Conservation (phyloP, 2,113 vertebrate species). For the Aix galericulata region DNA sequence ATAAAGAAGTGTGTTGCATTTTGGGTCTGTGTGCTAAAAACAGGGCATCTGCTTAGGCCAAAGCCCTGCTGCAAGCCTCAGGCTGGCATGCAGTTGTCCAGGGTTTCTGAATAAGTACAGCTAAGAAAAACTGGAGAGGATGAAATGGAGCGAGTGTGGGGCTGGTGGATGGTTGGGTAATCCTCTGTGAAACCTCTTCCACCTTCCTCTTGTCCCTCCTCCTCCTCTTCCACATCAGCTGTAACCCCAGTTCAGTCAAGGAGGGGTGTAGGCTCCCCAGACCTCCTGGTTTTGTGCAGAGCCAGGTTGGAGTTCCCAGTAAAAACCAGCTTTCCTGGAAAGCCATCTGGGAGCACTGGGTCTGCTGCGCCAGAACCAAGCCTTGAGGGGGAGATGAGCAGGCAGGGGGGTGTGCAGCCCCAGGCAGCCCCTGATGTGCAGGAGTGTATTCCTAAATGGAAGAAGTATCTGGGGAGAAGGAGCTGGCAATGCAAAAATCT, state of each 20-base stretch:
- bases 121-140: neutral
- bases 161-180: neutral
- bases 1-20: neutral
- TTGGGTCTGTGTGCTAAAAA: neutral
- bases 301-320: neutral
- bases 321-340: neutral
- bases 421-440: neutral
- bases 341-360: neutral
- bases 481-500: neutral
- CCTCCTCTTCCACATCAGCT: neutral
- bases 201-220: neutral
- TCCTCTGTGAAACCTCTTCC: conserved; percentile 1
- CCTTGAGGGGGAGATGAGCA: neutral
- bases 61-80: neutral
- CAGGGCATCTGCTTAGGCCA: neutral
- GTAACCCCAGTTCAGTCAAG: neutral
- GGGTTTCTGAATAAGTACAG: conserved; percentile 36
- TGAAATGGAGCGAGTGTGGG: conserved; percentile 20
- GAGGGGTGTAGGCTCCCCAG: neutral
- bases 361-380: neutral
- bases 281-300: neutral
- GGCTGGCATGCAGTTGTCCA: neutral
- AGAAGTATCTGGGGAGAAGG: neutral
- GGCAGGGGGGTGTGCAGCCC: neutral
- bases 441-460: neutral